phyloP scores from a whole-genome alignment of 2,888 invertebrate species.

The Eumacrocentrus americanus region DNA sequence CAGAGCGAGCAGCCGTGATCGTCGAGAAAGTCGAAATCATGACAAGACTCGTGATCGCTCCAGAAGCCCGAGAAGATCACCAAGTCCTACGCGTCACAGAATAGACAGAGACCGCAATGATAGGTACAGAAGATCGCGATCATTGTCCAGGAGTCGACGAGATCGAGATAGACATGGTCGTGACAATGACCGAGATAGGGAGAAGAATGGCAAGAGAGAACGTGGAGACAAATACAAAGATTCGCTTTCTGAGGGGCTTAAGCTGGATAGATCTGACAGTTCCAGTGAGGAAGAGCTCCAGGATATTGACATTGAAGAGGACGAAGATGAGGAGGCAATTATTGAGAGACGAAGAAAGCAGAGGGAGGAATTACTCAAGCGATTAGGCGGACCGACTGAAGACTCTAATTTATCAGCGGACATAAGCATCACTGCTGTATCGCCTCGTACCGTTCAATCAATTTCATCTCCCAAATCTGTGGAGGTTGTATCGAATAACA shows the following conservation, averaged over 20 bases:
- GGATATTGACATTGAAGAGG: conserved; percentile 80
- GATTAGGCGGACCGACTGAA: conserved; percentile 66
- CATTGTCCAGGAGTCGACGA: conserved; percentile 47
- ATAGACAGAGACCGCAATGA: conserved; percentile 52
- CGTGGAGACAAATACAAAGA: conserved; percentile 70
- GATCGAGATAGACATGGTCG: conserved; percentile 57
- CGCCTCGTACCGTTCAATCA: conserved; percentile 37
- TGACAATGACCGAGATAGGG: conserved; percentile 59
- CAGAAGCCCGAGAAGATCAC: conserved; percentile 54
- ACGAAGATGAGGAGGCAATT: conserved; percentile 91
- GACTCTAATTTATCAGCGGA: conserved; percentile 63
- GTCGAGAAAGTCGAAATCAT: conserved; percentile 52
- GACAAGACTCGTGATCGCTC: conserved; percentile 52
- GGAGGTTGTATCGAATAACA: conserved; percentile 52
- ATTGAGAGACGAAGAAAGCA: conserved; percentile 88
- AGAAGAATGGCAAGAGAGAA: conserved; percentile 57
- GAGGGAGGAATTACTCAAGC: conserved; percentile 83
- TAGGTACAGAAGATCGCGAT: conserved; percentile 51
- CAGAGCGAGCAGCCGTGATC: conserved; percentile 54
- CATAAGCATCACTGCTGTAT: conserved; percentile 41
- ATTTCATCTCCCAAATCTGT: conserved; percentile 49
- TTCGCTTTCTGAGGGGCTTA: conserved; percentile 81
- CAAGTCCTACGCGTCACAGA: conserved; percentile 48
- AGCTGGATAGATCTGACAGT: conserved; percentile 69
- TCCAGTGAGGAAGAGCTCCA: conserved; percentile 74